Base-by-base conservation (phyloP, 2,797 vertebrate genomes). In the Okamejei kenojei region DNA sequence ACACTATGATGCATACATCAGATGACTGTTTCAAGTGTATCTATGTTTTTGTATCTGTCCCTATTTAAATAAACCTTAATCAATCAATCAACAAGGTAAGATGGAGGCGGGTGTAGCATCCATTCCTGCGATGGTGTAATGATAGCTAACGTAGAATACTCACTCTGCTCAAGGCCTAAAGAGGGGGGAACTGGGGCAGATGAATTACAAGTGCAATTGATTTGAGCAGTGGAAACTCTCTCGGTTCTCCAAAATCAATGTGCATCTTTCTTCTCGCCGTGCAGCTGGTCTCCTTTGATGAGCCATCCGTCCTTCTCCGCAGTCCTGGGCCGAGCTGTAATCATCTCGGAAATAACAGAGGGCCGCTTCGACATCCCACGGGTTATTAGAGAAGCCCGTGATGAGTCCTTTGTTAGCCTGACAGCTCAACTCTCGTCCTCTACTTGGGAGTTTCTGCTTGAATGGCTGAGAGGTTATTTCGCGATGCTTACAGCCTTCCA, bases 371-470 rank as follows among this genome's bases (percentile, higher is more conserved):
- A 76, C 71, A 92, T 45, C 35, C 11, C 71, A 73, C 45, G 45
- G 65, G 26, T 13, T 90, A 90, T 73, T 73, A 90, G 21, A 29
- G 45, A 92, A 76, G 54, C 35, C 71, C 54, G 6, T 45, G 68
- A n/a, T 29, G 35, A 17, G 71, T 91, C 23, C 45, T 91, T 74
- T 74, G 68, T 74, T 45, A 54, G 90, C 71, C 90, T 92, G 90
- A 32, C 84, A 68, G 68, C 35, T 92, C 23, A 73, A 35, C 35
- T 29, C 19, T 71, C 32, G 15, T 63, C 73, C 68, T 38, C 10
- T n/a, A 29, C 68, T 29, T 76, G 38, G 32, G 38, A 92, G 21
- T 29, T 92, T 54, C 90, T 29, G 68, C 90, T 45, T 92, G 35
- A 58, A 92, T 26, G 71, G 21, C 90, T 76, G 23, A 76, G 90